A percentile compares a stretch with the other conserved stretches of the same genome.
phyloP scores from a whole-genome alignment of 1,140 invertebrate genomes.

The Schlechtendalia chinensis region DNA sequence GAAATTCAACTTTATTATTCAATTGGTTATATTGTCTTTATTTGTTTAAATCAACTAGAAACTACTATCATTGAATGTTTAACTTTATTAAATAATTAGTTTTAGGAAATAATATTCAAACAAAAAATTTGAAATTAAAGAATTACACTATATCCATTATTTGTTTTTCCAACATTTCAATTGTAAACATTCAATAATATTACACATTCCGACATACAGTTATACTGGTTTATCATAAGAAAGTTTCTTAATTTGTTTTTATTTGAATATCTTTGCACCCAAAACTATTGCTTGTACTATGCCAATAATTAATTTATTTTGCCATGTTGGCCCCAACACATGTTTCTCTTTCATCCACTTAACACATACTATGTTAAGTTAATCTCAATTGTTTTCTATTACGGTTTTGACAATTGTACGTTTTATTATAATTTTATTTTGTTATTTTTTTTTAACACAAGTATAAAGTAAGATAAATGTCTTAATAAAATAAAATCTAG shows the following conservation, averaged over 20 bases:
- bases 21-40: no score
- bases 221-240: background rate
- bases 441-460: no score
- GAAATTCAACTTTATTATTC: no score
- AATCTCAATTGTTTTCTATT: background rate
- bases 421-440: background rate
- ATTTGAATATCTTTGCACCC: background rate
- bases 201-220: slow-evolving; percentile 1
- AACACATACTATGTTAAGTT: background rate
- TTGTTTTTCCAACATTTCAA: background rate
- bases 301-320: background rate
- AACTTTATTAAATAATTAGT: background rate
- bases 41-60: no score
- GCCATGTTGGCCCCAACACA: background rate
- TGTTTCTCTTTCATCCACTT: background rate
- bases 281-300: background rate
- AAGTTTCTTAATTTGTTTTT: background rate
- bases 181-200: background rate
- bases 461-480: no score
- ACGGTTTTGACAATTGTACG: background rate
- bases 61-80: no score
- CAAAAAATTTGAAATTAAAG: background rate
- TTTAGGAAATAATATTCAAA: background rate
- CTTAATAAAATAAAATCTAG: background rate
- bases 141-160: background rate